phyloP scores from a whole-genome alignment of 2,113 vertebrate genomes.

The Cranoglanis bouderius region DNA sequence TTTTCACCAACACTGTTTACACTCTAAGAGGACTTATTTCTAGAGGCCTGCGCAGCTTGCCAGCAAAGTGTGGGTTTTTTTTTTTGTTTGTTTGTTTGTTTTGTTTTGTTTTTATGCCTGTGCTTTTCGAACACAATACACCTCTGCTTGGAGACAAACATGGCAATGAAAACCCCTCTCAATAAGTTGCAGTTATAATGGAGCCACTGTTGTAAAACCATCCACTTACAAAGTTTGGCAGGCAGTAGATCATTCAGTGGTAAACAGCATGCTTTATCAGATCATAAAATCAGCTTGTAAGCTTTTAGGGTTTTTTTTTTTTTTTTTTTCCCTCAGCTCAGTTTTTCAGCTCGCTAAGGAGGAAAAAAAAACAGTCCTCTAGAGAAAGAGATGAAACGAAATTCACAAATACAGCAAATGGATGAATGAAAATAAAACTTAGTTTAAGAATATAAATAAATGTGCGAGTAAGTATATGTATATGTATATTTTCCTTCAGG shows the following conservation, averaged over 20 bases:
- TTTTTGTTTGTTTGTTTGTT: background rate
- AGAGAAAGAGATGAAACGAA: conserved; percentile 62
- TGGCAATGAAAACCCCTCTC: conserved; percentile 59
- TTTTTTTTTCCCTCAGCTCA: conserved; percentile 59
- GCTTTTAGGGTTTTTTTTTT: conserved; percentile 63
- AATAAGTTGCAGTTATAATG: conserved; percentile 57
- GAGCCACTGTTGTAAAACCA: conserved; percentile 62
- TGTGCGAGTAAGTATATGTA: conserved; percentile 6
- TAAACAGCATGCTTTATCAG: conserved; percentile 78
- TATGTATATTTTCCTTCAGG: background rate
- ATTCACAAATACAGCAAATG: conserved; percentile 56
- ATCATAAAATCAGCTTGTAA: conserved; percentile 76
- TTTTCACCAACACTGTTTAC: conserved; percentile 37
- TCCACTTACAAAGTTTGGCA: conserved; percentile 71
- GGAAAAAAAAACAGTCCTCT: conserved; percentile 61
- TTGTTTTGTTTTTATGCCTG: background rate
- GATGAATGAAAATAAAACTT: conserved; percentile 52
- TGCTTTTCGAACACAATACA: conserved; percentile 49
- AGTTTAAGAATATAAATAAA: conserved; percentile 56
- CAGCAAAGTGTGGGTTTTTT: conserved; percentile 24
- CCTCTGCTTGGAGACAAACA: conserved; percentile 45
- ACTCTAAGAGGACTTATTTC: conserved; percentile 27
- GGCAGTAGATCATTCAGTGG: conserved; percentile 74
- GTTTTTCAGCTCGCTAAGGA: conserved; percentile 70
- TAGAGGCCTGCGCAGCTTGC: conserved; percentile 23